phyloP scores from a whole-genome alignment of 2,797 vertebrate genomes.

The Taeniopygia guttata region DNA sequence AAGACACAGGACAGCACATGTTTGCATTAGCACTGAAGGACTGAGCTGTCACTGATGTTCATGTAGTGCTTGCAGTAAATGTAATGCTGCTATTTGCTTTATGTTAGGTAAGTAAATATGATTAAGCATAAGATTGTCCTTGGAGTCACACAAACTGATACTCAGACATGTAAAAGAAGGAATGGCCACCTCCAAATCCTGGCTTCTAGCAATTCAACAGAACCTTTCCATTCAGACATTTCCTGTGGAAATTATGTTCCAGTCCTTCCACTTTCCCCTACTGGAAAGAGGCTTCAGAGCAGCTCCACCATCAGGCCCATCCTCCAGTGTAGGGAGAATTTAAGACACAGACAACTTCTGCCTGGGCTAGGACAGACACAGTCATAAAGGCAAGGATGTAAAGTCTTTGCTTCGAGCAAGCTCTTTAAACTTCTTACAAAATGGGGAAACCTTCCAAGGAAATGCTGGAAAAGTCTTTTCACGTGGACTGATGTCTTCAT shows the following conservation, averaged over 20 bases:
- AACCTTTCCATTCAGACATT: neutral
- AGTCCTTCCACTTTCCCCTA: neutral
- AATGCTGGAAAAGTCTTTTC: neutral
- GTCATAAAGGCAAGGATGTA: neutral
- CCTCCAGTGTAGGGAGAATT: neutral
- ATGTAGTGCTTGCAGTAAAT: neutral
- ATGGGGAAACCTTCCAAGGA: neutral
- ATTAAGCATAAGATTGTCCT: neutral
- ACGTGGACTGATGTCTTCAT: rapidly evolving
- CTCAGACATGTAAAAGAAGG: neutral
- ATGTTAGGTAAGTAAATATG: neutral
- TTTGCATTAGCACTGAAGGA: neutral
- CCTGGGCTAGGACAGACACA: rapidly evolving
- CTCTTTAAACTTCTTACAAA: neutral
- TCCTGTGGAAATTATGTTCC: neutral
- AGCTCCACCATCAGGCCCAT: neutral
- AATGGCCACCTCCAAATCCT: neutral
- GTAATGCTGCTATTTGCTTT: neutral
- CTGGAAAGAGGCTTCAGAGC: neutral
- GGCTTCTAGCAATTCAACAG: neutral
- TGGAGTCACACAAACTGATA: neutral
- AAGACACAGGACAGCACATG: neutral
- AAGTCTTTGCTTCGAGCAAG: neutral
- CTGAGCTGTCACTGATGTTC: neutral
- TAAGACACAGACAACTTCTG: neutral